Evolutionary conservation across 2,113 vertebrate species (phyloP).

Genomic region (Aphyosemion australe): DNA sequence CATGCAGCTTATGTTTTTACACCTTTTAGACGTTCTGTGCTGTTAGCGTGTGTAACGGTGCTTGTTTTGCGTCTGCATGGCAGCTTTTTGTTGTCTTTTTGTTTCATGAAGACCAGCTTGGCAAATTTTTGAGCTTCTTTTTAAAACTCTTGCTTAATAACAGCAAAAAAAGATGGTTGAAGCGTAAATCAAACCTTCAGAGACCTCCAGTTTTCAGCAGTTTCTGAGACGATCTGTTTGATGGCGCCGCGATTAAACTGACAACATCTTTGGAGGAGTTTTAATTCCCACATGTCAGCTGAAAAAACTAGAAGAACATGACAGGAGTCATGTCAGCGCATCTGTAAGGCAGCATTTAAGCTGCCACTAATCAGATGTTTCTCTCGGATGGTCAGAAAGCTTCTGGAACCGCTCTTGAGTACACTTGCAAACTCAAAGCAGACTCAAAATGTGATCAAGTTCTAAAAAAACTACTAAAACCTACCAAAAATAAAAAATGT

Average conservation of each 20-base stretch:
- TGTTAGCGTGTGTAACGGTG: background rate
- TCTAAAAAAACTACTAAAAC: too few relatives aligned
- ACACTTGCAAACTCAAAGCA: background rate
- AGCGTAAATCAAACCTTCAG: background rate
- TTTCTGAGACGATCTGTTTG: constrained; percentile 1
- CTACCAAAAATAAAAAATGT: too few relatives aligned
- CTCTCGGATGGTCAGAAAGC: background rate
- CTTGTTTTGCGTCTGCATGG: background rate
- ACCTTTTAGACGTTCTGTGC: constrained; percentile 11
- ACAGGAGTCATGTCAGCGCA: background rate
- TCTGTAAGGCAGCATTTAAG: constrained; percentile 7
- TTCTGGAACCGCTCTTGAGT: constrained; percentile 3
- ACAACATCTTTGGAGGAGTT: background rate
- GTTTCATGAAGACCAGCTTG: background rate
- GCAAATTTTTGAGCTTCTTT: background rate
- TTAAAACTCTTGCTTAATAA: background rate
- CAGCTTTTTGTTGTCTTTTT: background rate
- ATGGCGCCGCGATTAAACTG: background rate
- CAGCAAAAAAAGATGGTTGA: too few relatives aligned
- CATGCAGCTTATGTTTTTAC: constrained; percentile 66
- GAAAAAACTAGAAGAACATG: constrained; percentile 2
- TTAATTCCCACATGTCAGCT: constrained; percentile 7
- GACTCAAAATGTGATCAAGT: background rate
- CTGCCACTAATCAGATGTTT: constrained; percentile 1
- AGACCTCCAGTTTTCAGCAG: constrained; percentile 4